Percentiles rank a stretch among this genome's conserved stretches.
Evolutionary conservation across 1,140 invertebrate genomes (phyloP).

Genomic region (Macrostomum lignano): DNA sequence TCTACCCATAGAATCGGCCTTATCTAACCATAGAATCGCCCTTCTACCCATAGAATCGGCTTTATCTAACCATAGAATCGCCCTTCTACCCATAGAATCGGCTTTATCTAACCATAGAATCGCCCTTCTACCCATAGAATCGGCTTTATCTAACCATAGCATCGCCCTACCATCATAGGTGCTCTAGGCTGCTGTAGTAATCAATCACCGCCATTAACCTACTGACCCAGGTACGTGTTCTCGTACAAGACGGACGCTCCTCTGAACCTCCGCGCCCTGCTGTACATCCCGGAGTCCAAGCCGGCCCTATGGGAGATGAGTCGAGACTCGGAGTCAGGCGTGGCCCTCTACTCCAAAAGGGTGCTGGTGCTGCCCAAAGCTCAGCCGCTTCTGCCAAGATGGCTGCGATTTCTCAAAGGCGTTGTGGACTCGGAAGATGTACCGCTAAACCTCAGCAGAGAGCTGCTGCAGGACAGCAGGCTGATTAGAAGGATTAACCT

Average conservation of each 20-base stretch:
- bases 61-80: too few species aligned
- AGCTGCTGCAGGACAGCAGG: constrained; percentile 66
- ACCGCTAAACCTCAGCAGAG: constrained; percentile 74
- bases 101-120: too few species aligned
- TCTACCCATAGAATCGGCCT: too few species aligned
- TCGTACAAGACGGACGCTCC: constrained; percentile 58
- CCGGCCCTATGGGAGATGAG: constrained; percentile 53
- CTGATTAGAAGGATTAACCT: constrained; percentile 39
- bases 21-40: too few species aligned
- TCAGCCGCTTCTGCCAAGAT: constrained; percentile 65
- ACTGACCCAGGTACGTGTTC: too few species aligned
- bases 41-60: too few species aligned
- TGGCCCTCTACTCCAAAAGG: constrained; percentile 62
- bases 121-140: too few species aligned
- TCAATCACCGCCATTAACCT: neutral
- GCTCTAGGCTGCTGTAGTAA: too few species aligned
- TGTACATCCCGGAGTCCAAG: constrained; percentile 68
- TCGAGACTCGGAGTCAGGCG: constrained; percentile 42
- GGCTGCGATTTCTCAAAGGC: constrained; percentile 72
- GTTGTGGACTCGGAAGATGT: constrained; percentile 93
- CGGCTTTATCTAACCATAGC: too few species aligned
- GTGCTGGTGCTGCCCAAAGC: constrained; percentile 59
- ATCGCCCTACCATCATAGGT: too few species aligned
- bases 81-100: too few species aligned
- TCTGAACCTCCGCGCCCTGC: constrained; percentile 53